phyloP scores from a whole-genome alignment of 2,888 invertebrate species.

The Ypsolopha sequella region DNA sequence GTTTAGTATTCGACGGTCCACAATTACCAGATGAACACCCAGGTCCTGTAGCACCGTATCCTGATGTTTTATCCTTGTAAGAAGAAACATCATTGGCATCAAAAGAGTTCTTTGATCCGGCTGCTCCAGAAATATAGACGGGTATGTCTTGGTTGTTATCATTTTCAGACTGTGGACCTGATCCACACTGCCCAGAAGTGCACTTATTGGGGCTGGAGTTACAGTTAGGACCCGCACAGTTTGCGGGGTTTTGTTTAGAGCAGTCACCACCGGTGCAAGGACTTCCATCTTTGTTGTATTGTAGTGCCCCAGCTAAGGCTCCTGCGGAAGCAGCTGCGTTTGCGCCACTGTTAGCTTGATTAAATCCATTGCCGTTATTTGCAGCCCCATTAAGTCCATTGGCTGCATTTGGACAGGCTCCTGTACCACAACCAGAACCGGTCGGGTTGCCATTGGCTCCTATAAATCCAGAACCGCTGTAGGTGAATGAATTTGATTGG shows the following conservation, averaged over 20 bases:
- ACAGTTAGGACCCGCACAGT: slow-evolving; percentile 31
- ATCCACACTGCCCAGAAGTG: background rate
- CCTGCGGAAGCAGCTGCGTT: slow-evolving; percentile 17
- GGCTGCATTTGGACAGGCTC: background rate
- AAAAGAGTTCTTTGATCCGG: background rate
- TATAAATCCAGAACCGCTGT: slow-evolving; percentile 24
- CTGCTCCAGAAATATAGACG: background rate
- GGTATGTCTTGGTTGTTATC: slow-evolving; percentile 3
- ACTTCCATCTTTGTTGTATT: slow-evolving; percentile 9
- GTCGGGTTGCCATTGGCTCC: background rate
- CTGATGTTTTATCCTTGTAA: background rate
- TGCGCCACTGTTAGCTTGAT: slow-evolving; percentile 12
- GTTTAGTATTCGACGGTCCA: slow-evolving; percentile 7
- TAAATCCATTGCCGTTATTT: background rate
- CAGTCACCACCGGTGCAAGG: slow-evolving; percentile 18
- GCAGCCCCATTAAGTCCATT: background rate
- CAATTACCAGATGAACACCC: slow-evolving; percentile 7
- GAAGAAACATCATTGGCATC: background rate
- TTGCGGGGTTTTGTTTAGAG: slow-evolving; percentile 12
- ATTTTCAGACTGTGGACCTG: background rate
- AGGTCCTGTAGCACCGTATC: slow-evolving; percentile 15
- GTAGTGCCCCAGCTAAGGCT: slow-evolving; percentile 12
- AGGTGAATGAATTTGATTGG: slow-evolving; percentile 38
- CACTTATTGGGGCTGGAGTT: slow-evolving; percentile 7
- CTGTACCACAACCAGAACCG: background rate